These are phyloP conservation scores for Pelobates fuscus DNA, from an alignment of 2,113 vertebrate genomes.

Conservation along the genomic window DNA sequence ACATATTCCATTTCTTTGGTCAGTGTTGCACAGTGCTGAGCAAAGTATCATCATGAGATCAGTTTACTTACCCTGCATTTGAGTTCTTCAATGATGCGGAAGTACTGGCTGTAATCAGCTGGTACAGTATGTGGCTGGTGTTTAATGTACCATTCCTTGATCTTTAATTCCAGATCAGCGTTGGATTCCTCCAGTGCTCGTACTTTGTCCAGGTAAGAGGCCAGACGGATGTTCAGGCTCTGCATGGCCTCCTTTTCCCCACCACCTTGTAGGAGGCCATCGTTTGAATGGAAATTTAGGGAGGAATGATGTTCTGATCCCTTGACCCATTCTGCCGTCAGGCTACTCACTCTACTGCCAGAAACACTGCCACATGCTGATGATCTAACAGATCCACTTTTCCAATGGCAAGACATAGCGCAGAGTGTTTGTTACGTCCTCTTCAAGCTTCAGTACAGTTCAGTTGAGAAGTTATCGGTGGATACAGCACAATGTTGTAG, in stretches of 20 bases:
- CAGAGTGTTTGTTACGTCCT: background rate
- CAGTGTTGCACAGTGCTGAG: too few species aligned
- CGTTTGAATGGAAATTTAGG: slow-evolving; percentile 47
- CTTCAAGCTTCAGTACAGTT: background rate
- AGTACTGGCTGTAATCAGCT: slow-evolving; percentile 66
- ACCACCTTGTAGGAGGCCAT: slow-evolving; percentile 61
- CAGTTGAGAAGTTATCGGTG: background rate
- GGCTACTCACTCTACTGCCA: slow-evolving; percentile 6
- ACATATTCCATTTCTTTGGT: too few species aligned
- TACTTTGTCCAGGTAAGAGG: slow-evolving; percentile 78
- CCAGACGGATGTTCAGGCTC: slow-evolving; percentile 84
- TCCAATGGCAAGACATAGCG: slow-evolving; percentile 33
- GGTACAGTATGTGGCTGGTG: slow-evolving; percentile 46
- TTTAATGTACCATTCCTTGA: slow-evolving; percentile 66
- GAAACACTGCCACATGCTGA: slow-evolving; percentile 10
- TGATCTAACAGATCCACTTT: slow-evolving; percentile 29
- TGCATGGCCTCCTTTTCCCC: slow-evolving; percentile 89
- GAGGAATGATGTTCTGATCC: slow-evolving; percentile 15
- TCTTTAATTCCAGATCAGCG: slow-evolving; percentile 73
- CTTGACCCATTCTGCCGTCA: slow-evolving; percentile 21
- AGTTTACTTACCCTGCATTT: slow-evolving; percentile 64
- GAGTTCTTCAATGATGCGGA: slow-evolving; percentile 60
- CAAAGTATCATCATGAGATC: too few species aligned
- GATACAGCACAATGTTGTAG: background rate
- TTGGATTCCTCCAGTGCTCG: slow-evolving; percentile 75